Evolutionary conservation across 1,140 invertebrate genomes (phyloP).

Genomic region (Geopemphigus sp.): DNA sequence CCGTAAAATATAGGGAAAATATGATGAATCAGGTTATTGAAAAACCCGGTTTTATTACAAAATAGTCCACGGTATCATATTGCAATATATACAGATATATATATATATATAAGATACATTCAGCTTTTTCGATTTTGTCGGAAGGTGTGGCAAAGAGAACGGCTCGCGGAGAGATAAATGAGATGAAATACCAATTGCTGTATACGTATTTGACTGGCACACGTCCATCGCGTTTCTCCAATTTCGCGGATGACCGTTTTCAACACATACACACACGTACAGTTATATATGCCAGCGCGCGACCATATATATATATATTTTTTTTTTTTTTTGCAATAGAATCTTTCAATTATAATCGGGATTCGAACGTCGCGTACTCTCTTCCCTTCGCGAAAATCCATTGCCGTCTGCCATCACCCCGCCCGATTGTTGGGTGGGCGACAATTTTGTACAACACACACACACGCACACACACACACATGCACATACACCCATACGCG

Average conservation of each 20-base stretch:
- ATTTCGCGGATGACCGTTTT: constrained; percentile 11
- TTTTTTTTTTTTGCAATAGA: background rate
- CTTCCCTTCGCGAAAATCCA: background rate
- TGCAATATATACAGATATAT: background rate
- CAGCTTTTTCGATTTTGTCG: background rate
- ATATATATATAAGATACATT: background rate
- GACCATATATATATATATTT: background rate
- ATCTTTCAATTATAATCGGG: constrained; percentile 29
- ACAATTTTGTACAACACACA: background rate
- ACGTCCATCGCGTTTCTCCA: constrained; percentile 21
- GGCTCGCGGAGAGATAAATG: background rate
- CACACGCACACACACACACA: background rate
- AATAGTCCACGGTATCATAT: too few species aligned
- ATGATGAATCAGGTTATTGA: too few species aligned
- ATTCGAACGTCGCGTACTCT: background rate
- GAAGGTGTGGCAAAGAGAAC: constrained; percentile 16
- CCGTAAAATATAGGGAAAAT: too few species aligned
- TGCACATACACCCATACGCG: background rate
- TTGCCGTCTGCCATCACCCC: background rate
- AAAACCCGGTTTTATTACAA: too few species aligned
- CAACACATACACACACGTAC: background rate
- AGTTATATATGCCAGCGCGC: too few species aligned
- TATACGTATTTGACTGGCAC: constrained; percentile 22
- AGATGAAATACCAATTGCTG: constrained; percentile 29
- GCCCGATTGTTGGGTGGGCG: background rate